phyloP scores from a whole-genome alignment of 2,797 vertebrate species.

The Margarornis squamiger region DNA sequence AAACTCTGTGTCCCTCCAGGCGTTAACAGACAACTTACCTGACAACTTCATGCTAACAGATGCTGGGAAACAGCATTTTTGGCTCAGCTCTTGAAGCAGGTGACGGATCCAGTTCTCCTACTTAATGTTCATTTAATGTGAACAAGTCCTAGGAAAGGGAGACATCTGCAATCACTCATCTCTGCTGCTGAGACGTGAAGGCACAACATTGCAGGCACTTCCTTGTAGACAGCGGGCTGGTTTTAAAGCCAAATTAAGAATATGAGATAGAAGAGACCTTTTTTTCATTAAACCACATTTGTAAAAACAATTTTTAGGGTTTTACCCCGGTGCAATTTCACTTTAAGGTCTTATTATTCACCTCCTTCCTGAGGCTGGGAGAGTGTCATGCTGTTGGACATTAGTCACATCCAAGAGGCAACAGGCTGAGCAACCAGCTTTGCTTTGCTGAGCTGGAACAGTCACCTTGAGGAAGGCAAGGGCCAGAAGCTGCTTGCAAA shows the following conservation, averaged over 20 bases:
- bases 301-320: neutral
- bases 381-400: neutral
- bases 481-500: neutral
- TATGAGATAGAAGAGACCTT: neutral
- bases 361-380: rapidly evolving
- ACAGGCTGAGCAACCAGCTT: neutral
- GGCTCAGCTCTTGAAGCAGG: neutral
- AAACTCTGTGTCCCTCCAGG: neutral
- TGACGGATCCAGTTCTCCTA: rapidly evolving
- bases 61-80: neutral
- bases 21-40: neutral
- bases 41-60: neutral
- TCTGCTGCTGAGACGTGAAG: neutral
- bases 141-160: neutral
- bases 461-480: neutral
- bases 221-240: rapidly evolving
- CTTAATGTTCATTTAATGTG: neutral
- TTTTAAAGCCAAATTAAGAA: neutral
- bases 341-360: neutral
- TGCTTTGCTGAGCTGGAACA: neutral
- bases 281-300: neutral
- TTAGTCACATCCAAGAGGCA: neutral
- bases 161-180: neutral
- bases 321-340: neutral
- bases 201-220: neutral